Evolutionary conservation across 2,797 vertebrate genomes (phyloP), one percentile per base, ranked within the genome.

Genomic region (Gallinago solitaria): DNA sequence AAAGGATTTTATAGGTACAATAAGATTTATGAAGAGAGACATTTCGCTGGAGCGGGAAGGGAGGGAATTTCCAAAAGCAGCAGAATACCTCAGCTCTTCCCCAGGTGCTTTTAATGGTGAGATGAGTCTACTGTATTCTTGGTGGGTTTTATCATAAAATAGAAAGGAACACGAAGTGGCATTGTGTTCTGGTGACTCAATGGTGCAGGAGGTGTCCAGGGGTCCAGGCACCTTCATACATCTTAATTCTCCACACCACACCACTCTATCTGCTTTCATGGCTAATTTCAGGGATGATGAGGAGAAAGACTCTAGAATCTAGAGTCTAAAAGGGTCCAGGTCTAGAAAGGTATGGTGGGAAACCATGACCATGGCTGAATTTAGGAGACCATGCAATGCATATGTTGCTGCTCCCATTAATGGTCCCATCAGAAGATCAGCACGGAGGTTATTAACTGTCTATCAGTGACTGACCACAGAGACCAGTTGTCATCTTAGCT

Each of bases 1-100:
- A 88, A 89, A 18, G 75, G 20, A 53, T 86, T 96, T 93, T 90
- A 95, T 67, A 69, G 67, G 37, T 75, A 76, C 91, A 93, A 63
- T 59, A 70, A 91, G 94, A 92, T 94, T 93, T 90, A 92, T 91
- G 83, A 64, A 90, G 84, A 91, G 63, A 89, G 60, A 89, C 0
- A 0, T 87, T 95, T 85, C 71, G 77, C 68, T 47, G 75, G 74
- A 92, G 88, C 0, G 1, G 71, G 70, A 80, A 91, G 74, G 2
- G 4, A 93, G 45, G 53, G 83, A 67, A 54, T 79, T 90, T 94
- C 89, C 82, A 79, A 95, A 95, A 87, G 82, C 45, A 75, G 50
- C 19, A 65, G 87, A 76, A 86, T 59, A 23, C 18, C 7, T 65
- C 67, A 73, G 59, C 56, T 71, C 47, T 74, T 79, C 67, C 35